These are phyloP conservation scores for Atrina japonica DNA, from an alignment of 2,888 invertebrate species.

Conservation along the genomic window DNA sequence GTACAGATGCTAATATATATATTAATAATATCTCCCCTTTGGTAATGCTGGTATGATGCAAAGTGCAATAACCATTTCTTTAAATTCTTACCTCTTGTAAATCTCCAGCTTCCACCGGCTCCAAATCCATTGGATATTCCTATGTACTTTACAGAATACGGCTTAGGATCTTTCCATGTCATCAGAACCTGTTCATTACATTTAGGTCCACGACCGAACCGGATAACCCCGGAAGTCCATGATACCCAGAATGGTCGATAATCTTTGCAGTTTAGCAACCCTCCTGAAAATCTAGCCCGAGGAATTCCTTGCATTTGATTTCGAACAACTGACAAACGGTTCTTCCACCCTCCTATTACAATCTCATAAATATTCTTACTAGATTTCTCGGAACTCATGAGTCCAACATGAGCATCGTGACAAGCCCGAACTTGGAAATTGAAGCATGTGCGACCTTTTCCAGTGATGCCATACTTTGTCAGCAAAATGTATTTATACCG, in stretches of 20 bases:
- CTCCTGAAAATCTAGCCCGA: neutral
- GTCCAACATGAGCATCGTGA: constrained; percentile 23
- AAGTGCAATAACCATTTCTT: no score
- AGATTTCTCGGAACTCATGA: constrained; percentile 1
- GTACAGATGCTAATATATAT: no score
- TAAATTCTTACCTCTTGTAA: constrained; percentile 1
- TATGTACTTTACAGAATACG: constrained; percentile 1
- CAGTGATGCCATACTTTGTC: constrained; percentile 18
- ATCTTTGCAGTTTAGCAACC: constrained; percentile 6
- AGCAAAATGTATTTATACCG: constrained; percentile 7
- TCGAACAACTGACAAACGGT: constrained; percentile 16
- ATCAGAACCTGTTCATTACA: neutral
- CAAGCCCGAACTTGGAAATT: constrained; percentile 11
- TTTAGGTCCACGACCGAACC: neutral
- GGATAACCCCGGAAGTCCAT: constrained; percentile 12
- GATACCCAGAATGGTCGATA: constrained; percentile 14
- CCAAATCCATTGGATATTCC: constrained; percentile 19
- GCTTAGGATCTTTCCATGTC: constrained; percentile 14
- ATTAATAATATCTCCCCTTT: no score
- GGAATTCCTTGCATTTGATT: constrained; percentile 11
- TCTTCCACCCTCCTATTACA: constrained; percentile 25
- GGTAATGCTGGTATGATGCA: no score
- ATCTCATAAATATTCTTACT: constrained; percentile 16
- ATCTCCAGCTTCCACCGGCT: constrained; percentile 13
- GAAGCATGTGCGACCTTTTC: neutral